A percentile compares a stretch with the other conserved stretches of the same genome.
Evolutionary conservation across 2,888 invertebrate genomes (phyloP).

Genomic region (Cancer borealis): DNA sequence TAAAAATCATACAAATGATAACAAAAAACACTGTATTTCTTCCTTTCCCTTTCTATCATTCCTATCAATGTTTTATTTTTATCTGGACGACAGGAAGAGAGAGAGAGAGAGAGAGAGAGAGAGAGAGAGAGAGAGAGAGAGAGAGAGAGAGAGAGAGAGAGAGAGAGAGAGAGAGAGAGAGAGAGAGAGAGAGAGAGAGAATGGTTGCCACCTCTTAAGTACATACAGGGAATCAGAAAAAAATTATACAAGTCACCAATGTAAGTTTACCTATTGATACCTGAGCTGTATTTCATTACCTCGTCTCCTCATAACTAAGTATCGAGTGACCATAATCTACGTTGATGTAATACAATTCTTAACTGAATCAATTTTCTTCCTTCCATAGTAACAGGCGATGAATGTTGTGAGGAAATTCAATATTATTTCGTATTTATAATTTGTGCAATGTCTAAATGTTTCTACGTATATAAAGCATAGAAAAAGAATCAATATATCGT

Average conservation of each 20-base stretch:
- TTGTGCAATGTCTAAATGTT: no score
- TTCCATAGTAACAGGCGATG: no score
- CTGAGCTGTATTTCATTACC: neutral
- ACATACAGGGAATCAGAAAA: neutral
- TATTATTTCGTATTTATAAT: no score
- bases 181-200: neutral
- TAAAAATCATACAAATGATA: neutral
- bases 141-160: conserved; percentile 35
- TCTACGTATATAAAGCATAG: no score
- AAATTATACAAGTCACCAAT: neutral
- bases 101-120: conserved; percentile 30
- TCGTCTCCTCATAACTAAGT: neutral
- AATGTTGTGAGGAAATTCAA: no score
- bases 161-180: conserved; percentile 10
- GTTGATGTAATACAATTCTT: neutral
- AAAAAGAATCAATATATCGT: no score
- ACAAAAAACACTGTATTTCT: no score
- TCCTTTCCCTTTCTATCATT: neutral
- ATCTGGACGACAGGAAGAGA: neutral
- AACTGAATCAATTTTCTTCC: no score
- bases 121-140: conserved; percentile 26
- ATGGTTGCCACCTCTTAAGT: neutral
- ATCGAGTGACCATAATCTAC: neutral
- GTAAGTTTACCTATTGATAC: neutral
- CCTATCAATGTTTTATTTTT: neutral